Evolutionary conservation across 2,797 vertebrate species (phyloP), one percentile per base, ranked within the genome.

Genomic region (Pampus argenteus): DNA sequence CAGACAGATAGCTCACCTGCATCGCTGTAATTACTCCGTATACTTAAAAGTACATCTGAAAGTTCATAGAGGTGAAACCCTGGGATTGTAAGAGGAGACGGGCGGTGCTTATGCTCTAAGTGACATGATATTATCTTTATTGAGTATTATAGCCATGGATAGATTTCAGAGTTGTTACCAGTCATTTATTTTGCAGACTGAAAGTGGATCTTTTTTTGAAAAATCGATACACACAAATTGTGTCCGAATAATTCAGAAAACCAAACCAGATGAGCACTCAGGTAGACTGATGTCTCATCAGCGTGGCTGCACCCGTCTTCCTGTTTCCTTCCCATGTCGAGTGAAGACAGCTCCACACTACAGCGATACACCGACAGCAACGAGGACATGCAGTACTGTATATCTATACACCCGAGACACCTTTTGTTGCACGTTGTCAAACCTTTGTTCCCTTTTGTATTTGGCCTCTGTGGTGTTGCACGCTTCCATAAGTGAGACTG

Each of bases 1-100:
- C 15, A 56, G 70, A 75, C 66, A 52, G 66, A 78, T 78, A 65
- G 63, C 76, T 76, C 80, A 84, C 76, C 83, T 83, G 78, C 57
- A 29, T 31, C 15, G 20, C 38, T 2, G 58, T 75, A 80, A 80
- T 81, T 66, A 78, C 68, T 78, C 44, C 51, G 31, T 81, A 49
- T 58, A 60, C 69, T 76, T 86, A 76, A 61, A 74, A 74, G 68
- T 57, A 79, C 66, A 58, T 49, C 52, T 72, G 47, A 31, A 28
- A 61, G 79, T 74, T 78, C 66, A 78, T 31, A 48, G 22, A 51
- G 67, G 67, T 71, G 67, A 74, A 51, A 60, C 25, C 57, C 11
- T 48, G 57, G 51, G 61, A 49, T 60, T 60, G 62, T 20, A 25
- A 28, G 29, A 2, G 9, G 52, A 42, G 31, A 40, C 64, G 66